Evolutionary conservation across 1,140 invertebrate genomes (phyloP), one percentile per base, ranked within the genome.

Genomic region (Drosophila triauraria): DNA sequence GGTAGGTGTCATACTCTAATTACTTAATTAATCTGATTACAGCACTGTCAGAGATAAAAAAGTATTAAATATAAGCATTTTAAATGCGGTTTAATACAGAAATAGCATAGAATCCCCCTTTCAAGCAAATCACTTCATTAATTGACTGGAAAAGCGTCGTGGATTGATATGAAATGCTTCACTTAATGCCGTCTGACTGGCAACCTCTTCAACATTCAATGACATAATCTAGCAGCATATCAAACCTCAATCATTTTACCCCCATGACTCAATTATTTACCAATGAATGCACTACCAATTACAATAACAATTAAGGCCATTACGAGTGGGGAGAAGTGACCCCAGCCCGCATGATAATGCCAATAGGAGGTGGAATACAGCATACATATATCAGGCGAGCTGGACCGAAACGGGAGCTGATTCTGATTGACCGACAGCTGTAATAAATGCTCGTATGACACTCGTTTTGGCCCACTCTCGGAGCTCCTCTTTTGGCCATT

Each of bases 241-340:
- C 40, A 72, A 47, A 60, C 58, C 58, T 61, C 61, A 76, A 59
- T 48, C 64, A 63, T 27, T 56, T 57, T 74, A 60, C 75, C 69
- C 50, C 43, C 68, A 71, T 58, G 35, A 56, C 50, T 74, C 62
- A 79, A 79, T 87, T 65, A 87, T 75, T 82, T 60, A 50, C 70
- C 63, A 71, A 71, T 87, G 80, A 87, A 63, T 87, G 82, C 77
- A 74, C 70, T 65, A 78, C 54, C 82, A 87, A 85, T 85, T 85
- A 82, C 82, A 78, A 67, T 77, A 60, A 74, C 82, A 60, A 78
- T 77, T 81, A 65, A 80, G 64, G 53, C 42, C 71, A 56, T 75
- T 74, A 65, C 54, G n/a, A 38, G 5, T 47, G 30, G 27, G 27
- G 67, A 48, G 54, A 35, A 56, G 65, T 40, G 47, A 35, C 42